Conservation (phyloP, 2,888 invertebrate genomes). For the Perizoma affinitatum region DNA sequence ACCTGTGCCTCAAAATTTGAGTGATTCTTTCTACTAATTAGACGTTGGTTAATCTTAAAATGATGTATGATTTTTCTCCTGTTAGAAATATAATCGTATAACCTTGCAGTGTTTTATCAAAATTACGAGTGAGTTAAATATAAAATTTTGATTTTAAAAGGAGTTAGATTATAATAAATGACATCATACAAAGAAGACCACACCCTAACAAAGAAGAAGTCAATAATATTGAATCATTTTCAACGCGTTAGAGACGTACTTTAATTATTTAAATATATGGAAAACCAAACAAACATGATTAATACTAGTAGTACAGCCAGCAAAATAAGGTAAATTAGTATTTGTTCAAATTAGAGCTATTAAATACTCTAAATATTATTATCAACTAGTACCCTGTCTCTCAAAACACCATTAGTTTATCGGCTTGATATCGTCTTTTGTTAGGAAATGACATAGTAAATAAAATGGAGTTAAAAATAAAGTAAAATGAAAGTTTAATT, state of each 20-base stretch:
- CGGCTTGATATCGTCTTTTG: no score
- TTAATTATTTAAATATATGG: slow-evolving; percentile 7
- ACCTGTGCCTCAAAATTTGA: no score
- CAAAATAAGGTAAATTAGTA: neutral
- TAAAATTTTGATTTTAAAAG: neutral
- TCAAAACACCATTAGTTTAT: no score
- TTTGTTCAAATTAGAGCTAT: no score
- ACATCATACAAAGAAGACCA: slow-evolving; percentile 24
- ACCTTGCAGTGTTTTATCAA: neutral
- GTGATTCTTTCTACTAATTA: neutral
- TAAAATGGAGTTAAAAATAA: no score
- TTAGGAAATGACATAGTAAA: no score
- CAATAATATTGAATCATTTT: slow-evolving; percentile 12
- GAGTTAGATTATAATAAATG: slow-evolving; percentile 13
- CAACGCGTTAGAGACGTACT: slow-evolving; percentile 11
- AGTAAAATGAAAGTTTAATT: neutral
- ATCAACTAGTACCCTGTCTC: no score
- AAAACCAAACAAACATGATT: slow-evolving; percentile 14
- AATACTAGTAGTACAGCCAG: neutral
- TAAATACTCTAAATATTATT: no score
- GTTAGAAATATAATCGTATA: no score
- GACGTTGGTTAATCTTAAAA: no score
- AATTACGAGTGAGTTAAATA: neutral
- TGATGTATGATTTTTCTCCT: no score
- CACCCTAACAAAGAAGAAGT: slow-evolving; percentile 14